These are phyloP conservation scores for Menura novaehollandiae DNA, from an alignment of 2,113 vertebrate species.

Conservation along the genomic window DNA sequence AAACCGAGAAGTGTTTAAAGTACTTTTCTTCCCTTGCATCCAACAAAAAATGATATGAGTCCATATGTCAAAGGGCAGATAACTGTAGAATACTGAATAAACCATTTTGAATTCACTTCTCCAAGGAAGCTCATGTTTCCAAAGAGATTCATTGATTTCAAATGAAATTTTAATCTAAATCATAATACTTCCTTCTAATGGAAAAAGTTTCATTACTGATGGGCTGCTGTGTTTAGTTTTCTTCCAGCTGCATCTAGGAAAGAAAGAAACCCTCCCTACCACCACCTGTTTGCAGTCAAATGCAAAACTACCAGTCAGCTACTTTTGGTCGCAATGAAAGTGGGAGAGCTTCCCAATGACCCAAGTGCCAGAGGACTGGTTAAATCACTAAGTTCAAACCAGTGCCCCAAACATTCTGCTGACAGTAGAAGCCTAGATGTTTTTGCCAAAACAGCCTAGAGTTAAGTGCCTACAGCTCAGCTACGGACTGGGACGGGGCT, in stretches of 20 bases:
- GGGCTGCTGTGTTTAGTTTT: neutral
- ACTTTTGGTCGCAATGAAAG: neutral
- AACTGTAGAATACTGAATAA: neutral
- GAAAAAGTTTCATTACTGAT: neutral
- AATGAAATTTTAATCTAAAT: slow-evolving; percentile 33
- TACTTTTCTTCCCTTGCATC: neutral
- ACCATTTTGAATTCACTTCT: neutral
- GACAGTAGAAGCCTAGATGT: neutral
- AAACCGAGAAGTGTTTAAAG: neutral
- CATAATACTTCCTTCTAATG: neutral
- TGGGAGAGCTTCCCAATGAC: neutral
- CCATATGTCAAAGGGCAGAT: neutral
- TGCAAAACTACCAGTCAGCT: neutral
- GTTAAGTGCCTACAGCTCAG: neutral
- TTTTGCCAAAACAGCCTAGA: neutral
- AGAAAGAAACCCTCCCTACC: neutral
- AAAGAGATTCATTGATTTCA: neutral
- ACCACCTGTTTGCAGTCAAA: slow-evolving; percentile 2
- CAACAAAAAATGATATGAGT: neutral
- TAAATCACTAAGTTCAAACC: neutral
- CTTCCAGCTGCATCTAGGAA: neutral
- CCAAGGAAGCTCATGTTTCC: slow-evolving; percentile 2
- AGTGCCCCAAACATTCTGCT: neutral
- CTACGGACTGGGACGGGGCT: neutral
- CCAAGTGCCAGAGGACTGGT: neutral